Evolutionary conservation across 2,888 invertebrate species (phyloP), one percentile per base, ranked within the genome.

Genomic region (Drosophila putrida): DNA sequence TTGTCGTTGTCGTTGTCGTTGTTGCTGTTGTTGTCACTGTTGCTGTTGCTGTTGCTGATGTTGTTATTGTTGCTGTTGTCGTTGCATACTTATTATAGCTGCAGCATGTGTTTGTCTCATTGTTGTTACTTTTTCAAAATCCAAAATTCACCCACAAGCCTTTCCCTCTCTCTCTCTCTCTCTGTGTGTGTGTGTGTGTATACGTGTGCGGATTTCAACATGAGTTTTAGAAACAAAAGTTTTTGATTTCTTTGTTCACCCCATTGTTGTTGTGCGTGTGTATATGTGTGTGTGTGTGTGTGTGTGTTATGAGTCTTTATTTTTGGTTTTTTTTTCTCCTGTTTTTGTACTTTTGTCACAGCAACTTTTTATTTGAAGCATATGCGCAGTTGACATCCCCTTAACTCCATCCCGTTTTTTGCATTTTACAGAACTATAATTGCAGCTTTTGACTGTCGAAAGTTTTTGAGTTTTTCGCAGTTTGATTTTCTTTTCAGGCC

Each of bases 201-300:
- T 68, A 65, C 68, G 84, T 78, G 85, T 73, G 70, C 61, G 59
- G 68, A 77, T 77, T 87, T 81, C 75, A 84, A 84, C 89, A 87
- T 87, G 85, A 85, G 85, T 85, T 85, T 84, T 89, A 87, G 85
- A 85, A 85, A 85, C 89, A 85, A 89, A 85, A 85, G 88, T 85
- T 85, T 85, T 83, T 87, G 80, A 80, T 84, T 84, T 87, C 87
- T 87, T 87, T 82, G 81, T 79, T 71, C 76, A 46, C 66, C 54
- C 43, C 55, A 71, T 76, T 81, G 41, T 46, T 55, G 47, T 44
- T 54, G 64, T 61, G 53, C 33, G 28, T 50, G 54, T 59, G 39
- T 53, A 4, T 31, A 44, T 25, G 20, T 36, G 35, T 49, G 49
- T 28, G 25, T 44, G 53, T 58, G 35, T 54, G 4, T 33, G 25